A percentile compares a stretch with the other conserved stretches of the same genome.
Conservation (phyloP, 1,140 invertebrate species). For the Venustaconcha ellipsiformis region DNA sequence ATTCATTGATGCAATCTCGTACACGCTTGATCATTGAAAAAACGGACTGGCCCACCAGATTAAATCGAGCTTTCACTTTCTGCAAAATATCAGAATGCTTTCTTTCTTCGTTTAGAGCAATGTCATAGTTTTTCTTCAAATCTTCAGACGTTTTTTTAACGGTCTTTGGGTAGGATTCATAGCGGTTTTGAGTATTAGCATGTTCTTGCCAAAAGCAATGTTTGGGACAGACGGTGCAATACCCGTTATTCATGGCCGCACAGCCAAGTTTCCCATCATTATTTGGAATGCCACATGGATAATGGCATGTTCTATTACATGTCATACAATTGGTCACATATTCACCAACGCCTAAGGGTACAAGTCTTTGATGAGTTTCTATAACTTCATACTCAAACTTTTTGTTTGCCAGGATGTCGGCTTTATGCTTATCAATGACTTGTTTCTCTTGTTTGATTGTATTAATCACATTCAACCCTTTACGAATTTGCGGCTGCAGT, state of each 20-base stretch:
- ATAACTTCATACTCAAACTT: slow-evolving; percentile 19
- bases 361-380: background rate
- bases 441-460: background rate
- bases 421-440: slow-evolving; percentile 20
- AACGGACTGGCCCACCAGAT: background rate
- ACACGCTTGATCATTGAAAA: background rate
- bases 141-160: background rate
- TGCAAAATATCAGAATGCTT: slow-evolving; percentile 10
- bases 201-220: slow-evolving; percentile 29
- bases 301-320: slow-evolving; percentile 34
- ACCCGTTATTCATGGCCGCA: slow-evolving; percentile 4
- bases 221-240: slow-evolving; percentile 24
- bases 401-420: slow-evolving; percentile 23
- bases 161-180: background rate
- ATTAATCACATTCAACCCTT: slow-evolving; percentile 7
- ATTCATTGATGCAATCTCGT: slow-evolving; percentile 5
- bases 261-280: slow-evolving; percentile 10
- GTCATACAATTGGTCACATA: slow-evolving; percentile 29
- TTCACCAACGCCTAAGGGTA: background rate
- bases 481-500: slow-evolving; percentile 11
- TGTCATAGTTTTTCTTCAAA: slow-evolving; percentile 6
- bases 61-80: background rate
- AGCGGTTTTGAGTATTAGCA: slow-evolving; percentile 7
- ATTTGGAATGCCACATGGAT: slow-evolving; percentile 8
- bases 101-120: background rate